Percentiles rank a stretch among this genome's conserved stretches.
These are phyloP conservation scores for Ormyrus nitidulus DNA, from an alignment of 2,888 invertebrate genomes.

Conservation along the genomic window DNA sequence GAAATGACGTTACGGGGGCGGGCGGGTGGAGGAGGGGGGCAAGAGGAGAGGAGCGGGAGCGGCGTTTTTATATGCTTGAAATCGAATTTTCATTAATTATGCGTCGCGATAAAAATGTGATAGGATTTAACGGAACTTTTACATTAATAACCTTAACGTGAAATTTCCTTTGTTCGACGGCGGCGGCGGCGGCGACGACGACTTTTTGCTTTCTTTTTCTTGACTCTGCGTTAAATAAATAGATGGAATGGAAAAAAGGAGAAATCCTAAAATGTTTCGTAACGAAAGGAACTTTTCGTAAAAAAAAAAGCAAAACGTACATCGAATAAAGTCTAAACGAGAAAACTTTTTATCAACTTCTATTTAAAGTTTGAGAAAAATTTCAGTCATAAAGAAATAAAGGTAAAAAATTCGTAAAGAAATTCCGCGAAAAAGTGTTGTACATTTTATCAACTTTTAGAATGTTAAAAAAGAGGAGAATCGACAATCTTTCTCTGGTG, in stretches of 20 bases:
- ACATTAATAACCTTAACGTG: slow-evolving; percentile 27
- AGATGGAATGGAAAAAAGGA: slow-evolving; percentile 5
- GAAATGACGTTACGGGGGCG: slow-evolving; percentile 41
- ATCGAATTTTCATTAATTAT: slow-evolving; percentile 55
- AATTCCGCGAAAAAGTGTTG: slow-evolving; percentile 27
- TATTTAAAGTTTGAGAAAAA: slow-evolving; percentile 51
- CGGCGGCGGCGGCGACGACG: neutral
- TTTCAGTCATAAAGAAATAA: slow-evolving; percentile 42
- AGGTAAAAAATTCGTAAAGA: slow-evolving; percentile 37
- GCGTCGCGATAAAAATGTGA: slow-evolving; percentile 42
- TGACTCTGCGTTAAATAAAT: slow-evolving; percentile 36
- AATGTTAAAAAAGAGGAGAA: slow-evolving; percentile 29
- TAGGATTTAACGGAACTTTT: slow-evolving; percentile 39
- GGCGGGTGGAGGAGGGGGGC: neutral
- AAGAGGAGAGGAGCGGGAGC: neutral
- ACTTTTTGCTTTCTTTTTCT: neutral
- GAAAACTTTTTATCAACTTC: slow-evolving; percentile 51
- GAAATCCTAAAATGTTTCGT: slow-evolving; percentile 37
- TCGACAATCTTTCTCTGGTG: slow-evolving; percentile 16
- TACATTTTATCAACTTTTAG: slow-evolving; percentile 43
- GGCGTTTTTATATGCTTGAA: slow-evolving; percentile 48
- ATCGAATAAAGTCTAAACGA: slow-evolving; percentile 48
- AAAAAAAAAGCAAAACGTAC: slow-evolving; percentile 25
- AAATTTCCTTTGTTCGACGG: neutral
- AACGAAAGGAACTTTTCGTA: slow-evolving; percentile 22